Conservation (phyloP, 2,113 vertebrate genomes). For the Mandrillus leucophaeus region DNA sequence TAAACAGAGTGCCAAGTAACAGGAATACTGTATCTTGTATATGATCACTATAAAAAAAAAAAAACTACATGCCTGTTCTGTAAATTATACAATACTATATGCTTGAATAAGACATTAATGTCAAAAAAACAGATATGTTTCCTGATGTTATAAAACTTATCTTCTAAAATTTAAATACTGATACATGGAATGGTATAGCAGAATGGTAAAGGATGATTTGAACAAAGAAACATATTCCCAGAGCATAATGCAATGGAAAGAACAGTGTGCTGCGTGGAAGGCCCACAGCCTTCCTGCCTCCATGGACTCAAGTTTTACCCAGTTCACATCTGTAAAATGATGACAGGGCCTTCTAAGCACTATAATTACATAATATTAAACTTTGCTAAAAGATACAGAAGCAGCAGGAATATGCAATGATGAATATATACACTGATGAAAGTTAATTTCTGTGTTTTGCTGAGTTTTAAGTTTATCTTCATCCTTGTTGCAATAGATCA, state of each 20-base stretch:
- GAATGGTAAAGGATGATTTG: neutral
- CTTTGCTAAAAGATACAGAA: neutral
- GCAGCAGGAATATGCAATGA: neutral
- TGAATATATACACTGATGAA: neutral
- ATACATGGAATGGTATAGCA: neutral
- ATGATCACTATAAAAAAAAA: neutral
- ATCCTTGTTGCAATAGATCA: neutral
- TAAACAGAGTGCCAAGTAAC: neutral
- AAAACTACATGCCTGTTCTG: neutral
- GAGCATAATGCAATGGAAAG: neutral
- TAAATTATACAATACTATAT: neutral
- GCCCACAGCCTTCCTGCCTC: neutral
- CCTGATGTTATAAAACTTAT: neutral
- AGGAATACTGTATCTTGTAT: neutral
- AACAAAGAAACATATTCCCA: neutral
- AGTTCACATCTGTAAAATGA: neutral
- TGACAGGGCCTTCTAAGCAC: neutral
- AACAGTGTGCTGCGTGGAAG: neutral
- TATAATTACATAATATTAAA: neutral
- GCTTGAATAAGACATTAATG: neutral
- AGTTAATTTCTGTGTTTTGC: neutral
- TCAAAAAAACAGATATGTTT: neutral
- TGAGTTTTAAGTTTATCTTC: neutral
- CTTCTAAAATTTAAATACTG: constrained; percentile 16
- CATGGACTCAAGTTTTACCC: neutral